phyloP scores from a whole-genome alignment of 2,797 vertebrate species.

The Pseudomugil tenellus region DNA sequence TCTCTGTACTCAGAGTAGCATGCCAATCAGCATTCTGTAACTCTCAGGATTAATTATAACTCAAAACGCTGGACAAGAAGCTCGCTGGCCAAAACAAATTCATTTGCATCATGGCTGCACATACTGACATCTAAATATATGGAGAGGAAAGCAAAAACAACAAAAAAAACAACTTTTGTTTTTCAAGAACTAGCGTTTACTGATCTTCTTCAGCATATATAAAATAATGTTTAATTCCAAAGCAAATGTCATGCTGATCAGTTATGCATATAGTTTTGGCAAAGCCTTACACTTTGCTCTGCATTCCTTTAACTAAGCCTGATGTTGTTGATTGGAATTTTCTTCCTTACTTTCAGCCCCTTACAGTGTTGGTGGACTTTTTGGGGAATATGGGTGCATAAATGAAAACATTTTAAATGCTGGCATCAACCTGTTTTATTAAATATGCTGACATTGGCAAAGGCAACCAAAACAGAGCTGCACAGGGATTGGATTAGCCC shows the following conservation, averaged over 20 bases:
- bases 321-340: not conserved
- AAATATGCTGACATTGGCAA: conserved; percentile 28
- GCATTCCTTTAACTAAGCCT: conserved; percentile 13
- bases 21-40: not conserved
- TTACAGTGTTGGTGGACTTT: conserved; percentile 1
- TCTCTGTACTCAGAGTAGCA: not conserved
- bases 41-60: conserved; percentile 3
- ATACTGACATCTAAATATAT: conserved; percentile 31
- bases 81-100: conserved; percentile 12
- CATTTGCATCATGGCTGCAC: conserved; percentile 16
- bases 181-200: conserved; percentile 24
- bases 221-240: conserved; percentile 17
- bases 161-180: not conserved
- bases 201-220: conserved; percentile 38
- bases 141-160: conserved; percentile 32
- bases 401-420: conserved; percentile 29
- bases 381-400: conserved; percentile 8
- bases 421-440: conserved; percentile 21
- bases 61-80: conserved; percentile 3
- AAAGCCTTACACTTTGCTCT: not conserved
- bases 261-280: not conserved
- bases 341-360: not conserved
- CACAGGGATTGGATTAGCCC: conserved; percentile 4
- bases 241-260: not conserved
- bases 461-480: conserved; percentile 16